A percentile compares a stretch with the other conserved stretches of the same genome.
Conservation (phyloP, 2,888 invertebrate species). For the Ornithoptera alexandrae region DNA sequence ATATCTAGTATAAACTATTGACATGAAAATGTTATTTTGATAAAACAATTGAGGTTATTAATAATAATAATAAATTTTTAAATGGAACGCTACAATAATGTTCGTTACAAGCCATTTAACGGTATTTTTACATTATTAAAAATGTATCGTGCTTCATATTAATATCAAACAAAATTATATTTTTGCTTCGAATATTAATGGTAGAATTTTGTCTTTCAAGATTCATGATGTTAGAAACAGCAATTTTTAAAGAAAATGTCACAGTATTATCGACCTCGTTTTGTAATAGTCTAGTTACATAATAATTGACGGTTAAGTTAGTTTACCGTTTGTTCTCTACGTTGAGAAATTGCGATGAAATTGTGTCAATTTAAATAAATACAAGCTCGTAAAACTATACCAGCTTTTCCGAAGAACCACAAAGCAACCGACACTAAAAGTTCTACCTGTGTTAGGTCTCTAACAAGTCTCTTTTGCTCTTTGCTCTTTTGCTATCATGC, state of each 20-base stretch:
- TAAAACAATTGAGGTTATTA: no score
- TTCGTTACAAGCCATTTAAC: neutral
- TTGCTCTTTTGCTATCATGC: no score
- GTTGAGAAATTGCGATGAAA: slow-evolving; percentile 1
- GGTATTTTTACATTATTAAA: neutral
- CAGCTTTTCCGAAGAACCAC: no score
- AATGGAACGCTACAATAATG: no score
- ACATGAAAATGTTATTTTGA: no score
- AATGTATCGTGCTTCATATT: neutral
- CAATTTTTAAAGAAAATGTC: slow-evolving; percentile 1
- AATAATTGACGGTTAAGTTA: slow-evolving; percentile 7
- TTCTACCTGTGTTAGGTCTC: no score
- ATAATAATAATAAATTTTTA: no score
- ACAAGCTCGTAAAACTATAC: no score
- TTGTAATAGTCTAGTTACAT: slow-evolving; percentile 11
- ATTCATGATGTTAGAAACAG: neutral
- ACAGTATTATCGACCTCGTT: slow-evolving; percentile 4
- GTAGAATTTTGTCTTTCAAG: no score
- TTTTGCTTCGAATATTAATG: neutral
- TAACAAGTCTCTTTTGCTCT: no score
- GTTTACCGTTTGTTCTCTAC: slow-evolving; percentile 10
- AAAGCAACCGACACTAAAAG: no score
- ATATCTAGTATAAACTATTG: no score
- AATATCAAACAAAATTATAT: neutral
- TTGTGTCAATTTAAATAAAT: neutral